Percentiles rank a stretch among this genome's conserved stretches.
phyloP scores from a whole-genome alignment of 2,888 invertebrate genomes.

The Oscheius myriophilus region DNA sequence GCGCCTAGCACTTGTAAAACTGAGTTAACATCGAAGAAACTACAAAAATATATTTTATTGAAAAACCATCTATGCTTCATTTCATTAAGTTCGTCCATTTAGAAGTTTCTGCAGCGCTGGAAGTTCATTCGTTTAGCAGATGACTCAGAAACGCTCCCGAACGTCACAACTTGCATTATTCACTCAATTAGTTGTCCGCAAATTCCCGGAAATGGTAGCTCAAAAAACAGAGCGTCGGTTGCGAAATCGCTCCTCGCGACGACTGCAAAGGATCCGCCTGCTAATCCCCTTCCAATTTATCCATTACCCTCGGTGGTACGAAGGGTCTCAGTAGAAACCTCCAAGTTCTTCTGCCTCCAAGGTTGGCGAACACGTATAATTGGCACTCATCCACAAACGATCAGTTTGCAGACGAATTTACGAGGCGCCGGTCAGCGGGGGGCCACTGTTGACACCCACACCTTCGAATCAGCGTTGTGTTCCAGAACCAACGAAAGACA shows the following conservation, averaged over 20 bases:
- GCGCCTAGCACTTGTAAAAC: too few relatives aligned
- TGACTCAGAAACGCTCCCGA: slow-evolving; percentile 12
- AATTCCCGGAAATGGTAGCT: slow-evolving; percentile 19
- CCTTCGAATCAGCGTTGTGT: neutral
- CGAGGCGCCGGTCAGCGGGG: slow-evolving; percentile 23
- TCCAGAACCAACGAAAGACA: neutral
- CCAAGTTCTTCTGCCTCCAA: neutral
- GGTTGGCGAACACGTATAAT: slow-evolving; percentile 5
- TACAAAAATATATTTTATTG: too few relatives aligned
- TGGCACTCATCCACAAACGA: slow-evolving; percentile 7
- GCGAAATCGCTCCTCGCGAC: slow-evolving; percentile 10
- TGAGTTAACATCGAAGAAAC: too few relatives aligned
- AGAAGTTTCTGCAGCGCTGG: too few relatives aligned
- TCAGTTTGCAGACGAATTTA: slow-evolving; percentile 17
- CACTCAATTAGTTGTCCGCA: slow-evolving; percentile 27
- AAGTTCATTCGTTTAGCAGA: slow-evolving; percentile 4
- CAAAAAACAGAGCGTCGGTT: slow-evolving; percentile 22
- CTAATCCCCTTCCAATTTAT: too few relatives aligned
- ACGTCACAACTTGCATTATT: slow-evolving; percentile 27
- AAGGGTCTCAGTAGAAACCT: too few relatives aligned
- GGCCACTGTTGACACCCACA: slow-evolving; percentile 13
- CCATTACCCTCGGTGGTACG: too few relatives aligned
- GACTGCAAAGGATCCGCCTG: too few relatives aligned
- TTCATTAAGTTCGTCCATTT: too few relatives aligned
- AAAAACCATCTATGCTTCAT: too few relatives aligned